Evolutionary conservation across 2,888 invertebrate genomes (phyloP).

Genomic region (Heliconius ismenius): DNA sequence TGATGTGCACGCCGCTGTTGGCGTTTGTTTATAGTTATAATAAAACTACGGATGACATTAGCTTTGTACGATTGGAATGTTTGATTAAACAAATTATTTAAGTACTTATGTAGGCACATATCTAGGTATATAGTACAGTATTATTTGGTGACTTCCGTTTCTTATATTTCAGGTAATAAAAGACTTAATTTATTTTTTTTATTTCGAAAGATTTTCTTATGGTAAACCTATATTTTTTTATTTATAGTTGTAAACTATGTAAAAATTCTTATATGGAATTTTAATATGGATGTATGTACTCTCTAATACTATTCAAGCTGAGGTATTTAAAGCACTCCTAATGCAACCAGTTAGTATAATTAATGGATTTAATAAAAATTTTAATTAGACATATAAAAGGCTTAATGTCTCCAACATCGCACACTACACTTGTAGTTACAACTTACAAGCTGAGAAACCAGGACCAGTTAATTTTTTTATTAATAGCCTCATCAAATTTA

Average conservation of each 20-base stretch:
- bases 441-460: constrained; percentile 3
- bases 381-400: constrained; percentile 7
- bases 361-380: neutral
- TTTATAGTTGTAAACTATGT: too few species aligned
- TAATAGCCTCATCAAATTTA: constrained; percentile 19
- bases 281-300: neutral
- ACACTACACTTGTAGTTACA: neutral
- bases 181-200: too few species aligned
- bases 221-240: too few species aligned
- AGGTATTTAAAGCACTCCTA: neutral
- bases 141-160: too few species aligned
- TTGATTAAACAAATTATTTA: neutral
- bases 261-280: neutral
- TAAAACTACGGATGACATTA: constrained; percentile 9
- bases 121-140: too few species aligned
- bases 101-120: neutral
- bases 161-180: too few species aligned
- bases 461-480: constrained; percentile 11
- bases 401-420: neutral
- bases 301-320: neutral
- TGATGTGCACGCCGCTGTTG: neutral
- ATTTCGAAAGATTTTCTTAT: too few species aligned
- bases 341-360: neutral
- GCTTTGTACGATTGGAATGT: neutral
- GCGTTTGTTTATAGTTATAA: constrained; percentile 23